These are phyloP conservation scores for Argyrosomus japonicus DNA, from an alignment of 2,113 vertebrate species.

Conservation along the genomic window DNA sequence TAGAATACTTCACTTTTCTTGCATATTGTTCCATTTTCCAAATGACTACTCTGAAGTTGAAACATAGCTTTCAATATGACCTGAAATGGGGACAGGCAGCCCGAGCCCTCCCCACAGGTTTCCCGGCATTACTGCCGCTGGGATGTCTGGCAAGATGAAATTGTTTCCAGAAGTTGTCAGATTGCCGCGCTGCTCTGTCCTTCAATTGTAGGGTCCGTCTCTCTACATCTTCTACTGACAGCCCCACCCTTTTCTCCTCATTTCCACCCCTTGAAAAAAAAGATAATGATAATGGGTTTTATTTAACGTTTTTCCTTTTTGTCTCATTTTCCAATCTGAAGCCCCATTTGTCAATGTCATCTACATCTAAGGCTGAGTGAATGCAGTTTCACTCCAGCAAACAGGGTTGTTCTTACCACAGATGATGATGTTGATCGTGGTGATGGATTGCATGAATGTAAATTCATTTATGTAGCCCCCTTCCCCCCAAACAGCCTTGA, in stretches of 20 bases:
- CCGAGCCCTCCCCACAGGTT: slow-evolving; percentile 39
- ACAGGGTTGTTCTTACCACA: slow-evolving; percentile 74
- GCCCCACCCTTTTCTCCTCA: slow-evolving; percentile 69
- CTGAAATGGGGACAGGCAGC: slow-evolving; percentile 40
- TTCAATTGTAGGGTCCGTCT: slow-evolving; percentile 66
- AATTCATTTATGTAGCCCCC: slow-evolving; percentile 57
- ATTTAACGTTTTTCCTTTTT: slow-evolving; percentile 82
- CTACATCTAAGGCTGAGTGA: slow-evolving; percentile 71
- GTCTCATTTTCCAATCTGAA: slow-evolving; percentile 79
- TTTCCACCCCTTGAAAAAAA: slow-evolving; percentile 71
- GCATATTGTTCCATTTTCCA: slow-evolving; percentile 59
- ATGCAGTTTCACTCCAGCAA: slow-evolving; percentile 75
- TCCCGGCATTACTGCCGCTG: slow-evolving; percentile 44
- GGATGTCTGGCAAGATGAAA: slow-evolving; percentile 74
- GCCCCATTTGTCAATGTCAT: slow-evolving; percentile 81
- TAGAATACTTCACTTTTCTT: slow-evolving; percentile 21
- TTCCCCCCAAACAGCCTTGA: slow-evolving; percentile 18
- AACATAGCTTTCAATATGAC: slow-evolving; percentile 44
- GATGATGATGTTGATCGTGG: slow-evolving; percentile 79
- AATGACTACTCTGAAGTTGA: slow-evolving; percentile 52
- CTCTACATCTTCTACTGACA: slow-evolving; percentile 67
- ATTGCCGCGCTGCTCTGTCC: slow-evolving; percentile 60
- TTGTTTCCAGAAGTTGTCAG: slow-evolving; percentile 79
- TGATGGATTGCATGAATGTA: slow-evolving; percentile 75
- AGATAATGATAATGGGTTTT: slow-evolving; percentile 77